Base-by-base conservation (phyloP, 2,797 vertebrate genomes). In the Acanthopagrus latus region DNA sequence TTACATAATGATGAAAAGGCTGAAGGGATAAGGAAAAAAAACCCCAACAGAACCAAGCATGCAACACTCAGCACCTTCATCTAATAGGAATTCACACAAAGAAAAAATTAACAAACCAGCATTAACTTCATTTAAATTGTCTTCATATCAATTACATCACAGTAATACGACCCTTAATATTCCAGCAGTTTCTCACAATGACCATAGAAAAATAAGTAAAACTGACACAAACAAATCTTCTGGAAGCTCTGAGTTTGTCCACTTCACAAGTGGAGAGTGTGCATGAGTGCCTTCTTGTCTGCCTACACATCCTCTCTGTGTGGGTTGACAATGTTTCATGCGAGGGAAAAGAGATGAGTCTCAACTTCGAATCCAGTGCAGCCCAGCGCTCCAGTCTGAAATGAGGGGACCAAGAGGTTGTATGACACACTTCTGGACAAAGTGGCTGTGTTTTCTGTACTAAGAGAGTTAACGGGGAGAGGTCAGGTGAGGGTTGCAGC, bases 311-410 rank as follows among this genome's bases (percentile, higher is more conserved):
- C 83, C 41, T 83, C 46, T 79, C 13, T 80, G 25, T 88, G 86
- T 90, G 83, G 87, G 86, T 84, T 89, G 83, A 91, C 90, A 88
- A 83, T 67, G 80, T 88, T 89, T 92, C 93, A 92, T 94, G 93
- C 91, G 29, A 90, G 78, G 81, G 78, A 86, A 78, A 80, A 71
- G 86, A 83, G 88, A 55, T 63, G 74, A 59, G 82, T 59, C 63
- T 80, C 47, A 70, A 88, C 74, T 84, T 88, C 29, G 69, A 84
- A 86, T 91, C 91, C 84, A 91, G 91, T 90, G 88, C 83, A 90
- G 84, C 81, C 85, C 89, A 88, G 85, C n/a, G 41, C 80, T 94
- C 94, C 95, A 95, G 94, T 95, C 88, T 93, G 93, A 95, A 95
- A 95, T 91, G 74, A 68, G 75, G 67, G 23, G 56, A 70, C 82